Evolutionary conservation across 2,113 vertebrate genomes (phyloP).

Genomic region (Pelecanus crispus): DNA sequence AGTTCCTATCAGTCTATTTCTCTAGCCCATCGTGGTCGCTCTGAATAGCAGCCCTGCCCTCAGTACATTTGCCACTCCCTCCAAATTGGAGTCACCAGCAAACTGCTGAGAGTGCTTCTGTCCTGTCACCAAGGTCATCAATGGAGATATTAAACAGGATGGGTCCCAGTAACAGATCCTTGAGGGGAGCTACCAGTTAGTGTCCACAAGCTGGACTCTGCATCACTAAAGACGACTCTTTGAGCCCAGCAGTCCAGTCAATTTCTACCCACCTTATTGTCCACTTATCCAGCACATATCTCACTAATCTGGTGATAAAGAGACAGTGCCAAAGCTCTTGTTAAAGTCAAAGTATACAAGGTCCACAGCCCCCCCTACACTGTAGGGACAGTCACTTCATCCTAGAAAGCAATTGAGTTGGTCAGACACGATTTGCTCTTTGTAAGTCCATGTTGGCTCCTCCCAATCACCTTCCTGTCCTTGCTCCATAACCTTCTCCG

Average conservation of each 20-base stretch:
- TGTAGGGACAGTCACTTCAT: not conserved
- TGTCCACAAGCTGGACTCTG: not conserved
- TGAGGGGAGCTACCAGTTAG: not conserved
- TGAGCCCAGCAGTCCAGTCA: not conserved
- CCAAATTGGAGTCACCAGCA: not conserved
- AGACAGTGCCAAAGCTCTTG: not conserved
- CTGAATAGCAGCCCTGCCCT: not conserved
- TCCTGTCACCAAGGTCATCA: not conserved
- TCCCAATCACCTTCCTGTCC: not conserved
- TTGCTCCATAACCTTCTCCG: not conserved
- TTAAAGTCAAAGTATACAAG: not conserved
- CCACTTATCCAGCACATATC: not conserved
- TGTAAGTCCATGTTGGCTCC: not conserved
- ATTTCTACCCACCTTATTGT: not conserved
- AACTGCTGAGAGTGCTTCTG: not conserved
- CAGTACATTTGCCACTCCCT: not conserved
- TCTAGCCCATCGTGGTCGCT: not conserved
- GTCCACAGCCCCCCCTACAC: not conserved
- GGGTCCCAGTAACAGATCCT: not conserved
- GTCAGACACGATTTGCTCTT: not conserved
- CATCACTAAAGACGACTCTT: not conserved
- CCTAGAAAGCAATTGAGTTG: not conserved
- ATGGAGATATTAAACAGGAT: not conserved
- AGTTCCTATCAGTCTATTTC: not conserved
- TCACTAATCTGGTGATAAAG: not conserved